Base-by-base conservation (phyloP, 64 coral and sea anemone species). In the Pachyseris speciosa region DNA sequence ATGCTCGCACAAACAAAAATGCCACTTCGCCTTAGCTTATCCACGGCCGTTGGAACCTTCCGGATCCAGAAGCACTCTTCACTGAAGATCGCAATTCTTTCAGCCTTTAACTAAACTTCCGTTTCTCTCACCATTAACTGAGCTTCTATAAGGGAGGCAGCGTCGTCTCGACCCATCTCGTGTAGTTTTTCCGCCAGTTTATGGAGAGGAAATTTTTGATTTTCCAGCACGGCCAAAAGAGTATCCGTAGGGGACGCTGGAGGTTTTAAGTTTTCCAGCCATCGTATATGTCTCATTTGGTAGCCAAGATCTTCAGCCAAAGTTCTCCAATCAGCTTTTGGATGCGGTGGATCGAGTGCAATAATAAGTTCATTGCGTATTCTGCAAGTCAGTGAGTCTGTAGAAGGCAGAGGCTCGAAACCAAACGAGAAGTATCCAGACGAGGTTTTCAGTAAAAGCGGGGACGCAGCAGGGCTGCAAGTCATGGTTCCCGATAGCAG, bases 361-460 rank as follows among this genome's bases (percentile, higher is more conserved):
- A 81, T 8, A 39, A 58, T 39, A 24, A 81, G 77, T 27, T 81
- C 55, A 39, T 33, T 81, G 20, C 77, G 77, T 39, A 81, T 24
- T 25, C 55, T 58, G 53, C 20, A 22, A 24, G 51, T 81, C 19
- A 81, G 53, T 37, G 36, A 61, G 36, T 61, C 9, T 34, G 11
- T n/a, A 60, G 77, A 25, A 24, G 51, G 77, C 0, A 39, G 37
- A 25, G 77, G 36, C 52, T 81, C 77, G 33, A 81, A 81, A 10
- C 77, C 77, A 61, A 81, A 37, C 5, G 77, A 81, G 16, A 81
- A 81, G 33, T 81, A 81, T 0, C 77, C 77, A 26, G 77, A 81
- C 0, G 77, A 81, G 5, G 36, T 40, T 36, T 38, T 61, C 34
- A 38, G 7, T 6, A 20, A 22, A n/a, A 41, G 9, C 11, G 75